phyloP scores from a whole-genome alignment of 2,797 vertebrate genomes.

The Apogon hyalosoma region DNA sequence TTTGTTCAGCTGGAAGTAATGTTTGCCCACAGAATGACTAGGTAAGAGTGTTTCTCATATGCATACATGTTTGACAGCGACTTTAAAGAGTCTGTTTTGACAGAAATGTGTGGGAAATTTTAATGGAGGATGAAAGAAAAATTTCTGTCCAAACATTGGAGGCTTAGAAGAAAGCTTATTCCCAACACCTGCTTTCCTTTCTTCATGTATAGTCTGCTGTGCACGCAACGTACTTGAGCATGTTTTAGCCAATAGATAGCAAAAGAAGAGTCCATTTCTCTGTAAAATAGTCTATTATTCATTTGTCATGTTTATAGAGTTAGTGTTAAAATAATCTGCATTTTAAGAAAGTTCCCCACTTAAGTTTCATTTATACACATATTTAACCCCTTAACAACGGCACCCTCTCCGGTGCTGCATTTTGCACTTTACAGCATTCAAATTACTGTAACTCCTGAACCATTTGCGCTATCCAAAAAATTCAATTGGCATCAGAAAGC shows the following conservation, averaged over 20 bases:
- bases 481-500: too few relatives aligned
- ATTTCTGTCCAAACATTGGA: conserved; percentile 72
- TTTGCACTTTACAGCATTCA: too few relatives aligned
- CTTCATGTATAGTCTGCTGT: conserved; percentile 34
- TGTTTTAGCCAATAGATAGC: background rate
- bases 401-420: too few relatives aligned
- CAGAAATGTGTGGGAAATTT: conserved; percentile 77
- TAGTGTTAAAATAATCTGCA: too few relatives aligned
- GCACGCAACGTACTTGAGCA: conserved; percentile 15
- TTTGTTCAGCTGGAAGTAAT: conserved; percentile 84
- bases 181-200: conserved; percentile 34
- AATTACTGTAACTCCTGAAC: too few relatives aligned
- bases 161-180: conserved; percentile 36
- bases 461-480: too few relatives aligned
- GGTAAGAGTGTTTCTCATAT: conserved; percentile 78
- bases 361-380: too few relatives aligned
- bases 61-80: conserved; percentile 73
- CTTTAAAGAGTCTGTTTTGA: conserved; percentile 81
- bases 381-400: too few relatives aligned
- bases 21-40: conserved; percentile 78
- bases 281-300: too few relatives aligned
- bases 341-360: too few relatives aligned
- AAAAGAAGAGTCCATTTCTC: too few relatives aligned
- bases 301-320: too few relatives aligned
- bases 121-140: conserved; percentile 76